These are phyloP conservation scores for Brienomyrus brachyistius DNA, from an alignment of 2,113 vertebrate genomes.

Conservation along the genomic window DNA sequence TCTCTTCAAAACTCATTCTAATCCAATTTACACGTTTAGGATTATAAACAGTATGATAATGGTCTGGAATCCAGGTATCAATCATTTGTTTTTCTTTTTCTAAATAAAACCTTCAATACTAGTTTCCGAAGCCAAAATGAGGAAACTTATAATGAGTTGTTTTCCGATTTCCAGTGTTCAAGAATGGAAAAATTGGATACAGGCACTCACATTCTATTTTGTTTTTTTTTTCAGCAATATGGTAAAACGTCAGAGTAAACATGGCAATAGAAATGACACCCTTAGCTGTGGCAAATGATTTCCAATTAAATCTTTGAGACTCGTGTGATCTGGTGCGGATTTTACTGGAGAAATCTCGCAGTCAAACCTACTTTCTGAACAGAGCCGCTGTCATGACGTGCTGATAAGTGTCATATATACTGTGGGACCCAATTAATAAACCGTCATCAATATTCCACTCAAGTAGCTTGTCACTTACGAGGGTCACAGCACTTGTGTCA, in stretches of 20 bases:
- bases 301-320: too few relatives aligned
- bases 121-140: not conserved
- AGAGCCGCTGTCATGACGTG: too few relatives aligned
- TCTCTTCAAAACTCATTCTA: not conserved
- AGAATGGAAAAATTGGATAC: not conserved
- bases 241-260: too few relatives aligned
- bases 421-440: not conserved
- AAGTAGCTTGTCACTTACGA: not conserved
- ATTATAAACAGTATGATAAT: not conserved
- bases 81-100: not conserved
- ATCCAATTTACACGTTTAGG: not conserved
- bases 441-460: not conserved
- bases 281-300: too few relatives aligned
- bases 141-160: not conserved
- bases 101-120: not conserved
- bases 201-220: not conserved
- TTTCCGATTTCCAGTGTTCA: not conserved
- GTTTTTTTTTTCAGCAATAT: not conserved
- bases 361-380: too few relatives aligned
- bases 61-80: not conserved
- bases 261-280: too few relatives aligned
- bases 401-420: too few relatives aligned
- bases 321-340: too few relatives aligned
- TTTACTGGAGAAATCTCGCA: too few relatives aligned
- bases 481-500: not conserved